These are phyloP conservation scores for Prolemur simus DNA, from an alignment of 2,113 vertebrate species.

Conservation along the genomic window DNA sequence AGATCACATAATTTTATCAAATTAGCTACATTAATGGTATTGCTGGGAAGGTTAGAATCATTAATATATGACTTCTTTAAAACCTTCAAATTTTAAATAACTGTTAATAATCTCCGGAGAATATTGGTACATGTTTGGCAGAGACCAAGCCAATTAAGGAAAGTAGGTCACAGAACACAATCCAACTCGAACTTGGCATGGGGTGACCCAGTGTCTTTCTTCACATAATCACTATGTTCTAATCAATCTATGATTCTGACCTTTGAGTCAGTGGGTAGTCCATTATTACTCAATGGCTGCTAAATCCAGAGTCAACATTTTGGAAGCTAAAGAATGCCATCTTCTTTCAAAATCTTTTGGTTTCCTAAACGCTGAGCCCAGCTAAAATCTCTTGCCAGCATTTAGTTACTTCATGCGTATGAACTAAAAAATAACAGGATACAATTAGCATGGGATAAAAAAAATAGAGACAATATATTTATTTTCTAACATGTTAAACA, in stretches of 20 bases:
- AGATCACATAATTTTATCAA: not conserved
- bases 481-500: conserved; percentile 60
- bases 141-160: conserved; percentile 5
- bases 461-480: conserved; percentile 34
- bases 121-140: not conserved
- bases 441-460: not conserved
- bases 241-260: conserved; percentile 65
- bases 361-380: conserved; percentile 53
- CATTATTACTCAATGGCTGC: conserved; percentile 67
- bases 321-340: conserved; percentile 66
- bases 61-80: not conserved
- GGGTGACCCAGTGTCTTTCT: conserved; percentile 51
- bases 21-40: not conserved
- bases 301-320: conserved; percentile 62
- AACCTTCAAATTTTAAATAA: not conserved
- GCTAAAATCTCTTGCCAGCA: conserved; percentile 51
- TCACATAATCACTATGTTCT: conserved; percentile 59
- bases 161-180: conserved; percentile 66
- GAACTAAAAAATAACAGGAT: not conserved
- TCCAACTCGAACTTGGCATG: conserved; percentile 24
- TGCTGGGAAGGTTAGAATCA: not conserved
- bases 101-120: not conserved
- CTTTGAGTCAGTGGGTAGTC: conserved; percentile 64
- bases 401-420: conserved; percentile 59
- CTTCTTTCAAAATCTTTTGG: conserved; percentile 71